phyloP scores from a whole-genome alignment of 2,888 invertebrate genomes.

The Ditula angustiorana region DNA sequence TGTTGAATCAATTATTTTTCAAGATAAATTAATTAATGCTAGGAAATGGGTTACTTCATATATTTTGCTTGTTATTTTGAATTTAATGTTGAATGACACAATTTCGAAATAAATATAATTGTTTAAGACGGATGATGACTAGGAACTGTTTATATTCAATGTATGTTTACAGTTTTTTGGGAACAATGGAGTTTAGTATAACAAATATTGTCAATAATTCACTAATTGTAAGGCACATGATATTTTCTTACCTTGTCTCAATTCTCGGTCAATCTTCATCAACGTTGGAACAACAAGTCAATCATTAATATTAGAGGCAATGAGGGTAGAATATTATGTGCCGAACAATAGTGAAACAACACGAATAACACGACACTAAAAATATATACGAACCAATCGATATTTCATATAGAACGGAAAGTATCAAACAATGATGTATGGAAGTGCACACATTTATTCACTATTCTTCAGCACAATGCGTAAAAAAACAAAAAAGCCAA shows the following conservation, averaged over 20 bases:
- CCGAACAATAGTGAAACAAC: constrained; percentile 94
- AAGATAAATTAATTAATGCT: too few species aligned
- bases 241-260: constrained; percentile 74
- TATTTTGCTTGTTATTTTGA: too few species aligned
- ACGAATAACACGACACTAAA: constrained; percentile 58
- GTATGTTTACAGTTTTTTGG: too few species aligned
- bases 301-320: constrained; percentile 37
- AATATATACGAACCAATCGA: constrained; percentile 51
- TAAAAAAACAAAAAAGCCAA: constrained; percentile 64
- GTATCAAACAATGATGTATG: constrained; percentile 65
- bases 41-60: too few species aligned
- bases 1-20: too few species aligned
- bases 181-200: too few species aligned
- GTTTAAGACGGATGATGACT: too few species aligned
- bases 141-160: too few species aligned
- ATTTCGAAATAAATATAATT: too few species aligned
- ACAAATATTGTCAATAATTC: constrained; percentile 41
- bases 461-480: constrained; percentile 84
- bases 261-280: constrained; percentile 46
- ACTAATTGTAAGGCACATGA: constrained; percentile 83
- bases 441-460: constrained; percentile 80
- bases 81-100: too few species aligned
- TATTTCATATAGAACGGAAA: constrained; percentile 41
- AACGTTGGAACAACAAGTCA: constrained; percentile 52
- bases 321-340: constrained; percentile 83